phyloP scores from a whole-genome alignment of 2,797 vertebrate genomes.

The Vespertilio murinus region DNA sequence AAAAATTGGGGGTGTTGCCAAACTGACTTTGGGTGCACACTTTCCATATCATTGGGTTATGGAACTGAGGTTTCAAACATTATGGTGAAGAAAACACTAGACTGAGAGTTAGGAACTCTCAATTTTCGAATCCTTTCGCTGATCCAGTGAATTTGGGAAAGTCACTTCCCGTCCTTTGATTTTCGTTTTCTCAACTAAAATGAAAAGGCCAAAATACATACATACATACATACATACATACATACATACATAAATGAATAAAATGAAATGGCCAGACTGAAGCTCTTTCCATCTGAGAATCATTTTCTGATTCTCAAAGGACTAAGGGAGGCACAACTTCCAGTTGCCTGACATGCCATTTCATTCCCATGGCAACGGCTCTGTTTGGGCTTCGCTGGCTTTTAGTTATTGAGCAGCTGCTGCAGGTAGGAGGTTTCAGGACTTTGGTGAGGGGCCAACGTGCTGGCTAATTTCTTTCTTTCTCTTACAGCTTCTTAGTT shows the following conservation, averaged over 20 bases:
- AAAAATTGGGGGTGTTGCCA: background rate
- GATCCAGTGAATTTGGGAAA: background rate
- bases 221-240: too few species aligned
- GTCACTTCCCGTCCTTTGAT: background rate
- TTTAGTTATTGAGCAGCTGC: conserved; percentile 39
- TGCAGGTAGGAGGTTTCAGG: conserved; percentile 38
- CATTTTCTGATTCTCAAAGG: conserved; percentile 29
- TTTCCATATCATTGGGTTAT: background rate
- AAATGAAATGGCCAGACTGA: background rate
- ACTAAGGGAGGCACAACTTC: background rate
- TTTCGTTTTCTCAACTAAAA: conserved; percentile 6
- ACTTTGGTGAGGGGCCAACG: background rate
- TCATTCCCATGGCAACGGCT: conserved; percentile 25
- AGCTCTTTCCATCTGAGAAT: conserved; percentile 36
- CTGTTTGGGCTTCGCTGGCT: background rate
- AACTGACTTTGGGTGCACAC: background rate
- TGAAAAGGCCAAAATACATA: background rate
- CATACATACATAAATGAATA: background rate
- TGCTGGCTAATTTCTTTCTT: background rate
- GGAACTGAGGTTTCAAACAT: background rate
- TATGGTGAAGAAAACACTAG: background rate
- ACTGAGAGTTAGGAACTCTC: background rate
- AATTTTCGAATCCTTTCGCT: background rate
- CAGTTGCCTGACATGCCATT: background rate
- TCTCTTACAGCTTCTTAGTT: conserved; percentile 13